Conservation (phyloP, 2,888 invertebrate genomes). For the Dryadula phaetusa region DNA sequence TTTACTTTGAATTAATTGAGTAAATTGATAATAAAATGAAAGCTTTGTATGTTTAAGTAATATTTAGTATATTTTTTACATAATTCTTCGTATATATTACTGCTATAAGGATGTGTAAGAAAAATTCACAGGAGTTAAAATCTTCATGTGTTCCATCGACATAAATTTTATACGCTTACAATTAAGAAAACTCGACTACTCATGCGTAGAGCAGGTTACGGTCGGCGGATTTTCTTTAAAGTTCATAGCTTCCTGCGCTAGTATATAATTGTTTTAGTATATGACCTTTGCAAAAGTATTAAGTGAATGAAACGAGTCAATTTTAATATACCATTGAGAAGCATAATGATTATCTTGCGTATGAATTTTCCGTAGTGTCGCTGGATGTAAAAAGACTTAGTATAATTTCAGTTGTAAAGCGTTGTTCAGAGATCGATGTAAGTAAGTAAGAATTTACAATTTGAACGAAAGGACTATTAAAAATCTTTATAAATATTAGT, state of each 20-base stretch:
- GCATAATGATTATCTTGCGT: background rate
- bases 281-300: conserved; percentile 56
- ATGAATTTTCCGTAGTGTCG: background rate
- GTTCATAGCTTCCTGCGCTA: conserved; percentile 65
- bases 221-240: conserved; percentile 64
- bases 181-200: conserved; percentile 63
- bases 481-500: too few relatives aligned
- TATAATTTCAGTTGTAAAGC: background rate
- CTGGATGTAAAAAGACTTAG: background rate
- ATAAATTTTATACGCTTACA: conserved; percentile 47
- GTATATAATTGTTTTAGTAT: conserved; percentile 52
- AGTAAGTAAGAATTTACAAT: too few relatives aligned
- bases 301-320: conserved; percentile 12
- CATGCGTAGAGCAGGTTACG: conserved; percentile 64
- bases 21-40: conserved; percentile 38
- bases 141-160: conserved; percentile 36
- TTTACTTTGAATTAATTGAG: conserved; percentile 36
- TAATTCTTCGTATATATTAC: background rate
- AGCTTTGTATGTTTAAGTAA: conserved; percentile 24
- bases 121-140: conserved; percentile 9
- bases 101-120: background rate
- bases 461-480: too few relatives aligned
- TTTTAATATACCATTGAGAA: conserved; percentile 13
- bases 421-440: background rate
- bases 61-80: conserved; percentile 16